Evolutionary conservation across 2,113 vertebrate species (phyloP).

Genomic region (Gasterosteus nipponicus): DNA sequence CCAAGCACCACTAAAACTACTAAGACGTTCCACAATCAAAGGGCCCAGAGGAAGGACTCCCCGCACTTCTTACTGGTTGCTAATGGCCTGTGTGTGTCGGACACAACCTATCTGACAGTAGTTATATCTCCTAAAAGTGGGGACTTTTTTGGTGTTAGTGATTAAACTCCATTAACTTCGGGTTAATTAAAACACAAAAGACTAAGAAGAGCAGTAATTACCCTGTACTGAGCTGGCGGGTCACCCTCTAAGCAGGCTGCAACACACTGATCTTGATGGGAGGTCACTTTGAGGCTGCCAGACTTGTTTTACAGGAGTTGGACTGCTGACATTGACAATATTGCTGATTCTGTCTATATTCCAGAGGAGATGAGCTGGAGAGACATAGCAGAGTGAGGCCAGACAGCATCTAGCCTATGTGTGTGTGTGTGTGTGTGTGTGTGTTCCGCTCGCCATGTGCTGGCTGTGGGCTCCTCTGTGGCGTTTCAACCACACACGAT

Average conservation of each 20-base stretch:
- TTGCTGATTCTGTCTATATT: slow-evolving; percentile 56
- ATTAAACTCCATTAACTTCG: slow-evolving; percentile 79
- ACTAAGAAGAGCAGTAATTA: slow-evolving; percentile 76
- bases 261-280: slow-evolving; percentile 66
- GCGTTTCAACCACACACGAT: slow-evolving; percentile 80
- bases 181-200: slow-evolving; percentile 81
- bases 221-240: slow-evolving; percentile 53
- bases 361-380: slow-evolving; percentile 48
- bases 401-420: slow-evolving; percentile 32
- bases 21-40: slow-evolving; percentile 83
- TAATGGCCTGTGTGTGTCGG: slow-evolving; percentile 79
- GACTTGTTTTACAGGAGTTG: slow-evolving; percentile 57
- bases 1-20: slow-evolving; percentile 80
- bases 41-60: slow-evolving; percentile 73
- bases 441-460: slow-evolving; percentile 73
- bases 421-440: slow-evolving; percentile 50
- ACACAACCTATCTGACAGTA: slow-evolving; percentile 65
- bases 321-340: slow-evolving; percentile 63
- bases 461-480: slow-evolving; percentile 74
- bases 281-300: slow-evolving; percentile 60
- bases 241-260: slow-evolving; percentile 53
- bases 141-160: slow-evolving; percentile 70
- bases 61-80: slow-evolving; percentile 77
- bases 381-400: slow-evolving; percentile 46
- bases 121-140: slow-evolving; percentile 68